Conservation (phyloP, 2,797 vertebrate species). For the Thripadectes ignobilis region DNA sequence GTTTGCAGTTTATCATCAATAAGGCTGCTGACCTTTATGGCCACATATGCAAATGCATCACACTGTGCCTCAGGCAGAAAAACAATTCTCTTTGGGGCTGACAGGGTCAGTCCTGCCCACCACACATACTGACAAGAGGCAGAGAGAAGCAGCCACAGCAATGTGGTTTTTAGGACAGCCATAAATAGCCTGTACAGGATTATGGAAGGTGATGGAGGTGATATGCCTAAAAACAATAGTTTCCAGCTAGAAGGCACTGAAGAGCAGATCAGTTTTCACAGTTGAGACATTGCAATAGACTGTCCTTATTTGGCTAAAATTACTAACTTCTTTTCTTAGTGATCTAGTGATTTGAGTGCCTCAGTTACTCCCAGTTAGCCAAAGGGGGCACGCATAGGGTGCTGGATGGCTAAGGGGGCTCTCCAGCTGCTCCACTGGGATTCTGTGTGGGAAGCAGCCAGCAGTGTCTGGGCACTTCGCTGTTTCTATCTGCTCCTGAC, state of each 20-base stretch:
- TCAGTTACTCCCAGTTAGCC: background rate
- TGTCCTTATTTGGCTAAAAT: background rate
- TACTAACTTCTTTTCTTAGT: background rate
- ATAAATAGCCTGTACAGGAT: background rate
- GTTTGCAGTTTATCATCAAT: background rate
- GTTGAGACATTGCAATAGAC: background rate
- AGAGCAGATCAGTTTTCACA: background rate
- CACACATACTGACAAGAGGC: background rate
- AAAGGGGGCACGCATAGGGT: background rate
- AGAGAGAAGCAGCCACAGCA: background rate
- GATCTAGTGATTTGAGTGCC: rapidly evolving
- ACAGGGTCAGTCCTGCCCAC: background rate
- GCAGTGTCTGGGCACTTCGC: background rate
- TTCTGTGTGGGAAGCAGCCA: background rate
- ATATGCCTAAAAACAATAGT: background rate
- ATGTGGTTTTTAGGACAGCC: background rate
- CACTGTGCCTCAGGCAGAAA: background rate
- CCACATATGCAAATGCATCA: rapidly evolving
- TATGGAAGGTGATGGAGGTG: background rate
- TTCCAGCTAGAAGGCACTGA: background rate
- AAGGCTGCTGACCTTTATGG: background rate
- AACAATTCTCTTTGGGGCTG: background rate
- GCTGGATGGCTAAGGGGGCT: background rate
- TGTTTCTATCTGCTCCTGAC: background rate
- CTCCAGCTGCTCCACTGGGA: background rate